Percentiles rank a stretch among this genome's conserved stretches.
These are phyloP conservation scores for Cabera pusaria DNA, from an alignment of 2,888 invertebrate genomes.

Conservation along the genomic window DNA sequence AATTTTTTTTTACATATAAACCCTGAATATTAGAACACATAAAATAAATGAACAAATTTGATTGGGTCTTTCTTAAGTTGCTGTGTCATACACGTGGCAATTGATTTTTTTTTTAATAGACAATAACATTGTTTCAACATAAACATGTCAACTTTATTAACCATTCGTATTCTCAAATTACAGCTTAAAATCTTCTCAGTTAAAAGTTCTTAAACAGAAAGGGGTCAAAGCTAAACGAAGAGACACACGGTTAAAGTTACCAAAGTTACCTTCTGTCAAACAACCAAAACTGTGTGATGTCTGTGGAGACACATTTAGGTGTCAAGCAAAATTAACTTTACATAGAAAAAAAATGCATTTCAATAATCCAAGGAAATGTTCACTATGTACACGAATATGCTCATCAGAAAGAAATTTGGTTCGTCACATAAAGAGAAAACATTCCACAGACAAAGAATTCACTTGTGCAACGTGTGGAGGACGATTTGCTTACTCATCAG, in stretches of 20 bases:
- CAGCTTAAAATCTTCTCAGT: constrained; percentile 46
- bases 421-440: constrained; percentile 62
- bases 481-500: constrained; percentile 60
- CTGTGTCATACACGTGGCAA: no score
- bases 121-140: no score
- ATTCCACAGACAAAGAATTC: constrained; percentile 52
- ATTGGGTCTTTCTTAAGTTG: no score
- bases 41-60: no score
- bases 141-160: no score
- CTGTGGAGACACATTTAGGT: constrained; percentile 62
- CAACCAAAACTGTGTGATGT: constrained; percentile 61
- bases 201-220: constrained; percentile 28
- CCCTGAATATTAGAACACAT: no score
- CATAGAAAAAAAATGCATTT: constrained; percentile 59
- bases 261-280: constrained; percentile 3
- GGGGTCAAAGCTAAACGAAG: constrained; percentile 23
- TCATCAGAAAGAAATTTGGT: constrained; percentile 55
- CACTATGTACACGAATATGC: constrained; percentile 56
- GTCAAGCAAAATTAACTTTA: constrained; percentile 46
- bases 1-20: no score
- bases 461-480: constrained; percentile 63
- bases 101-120: no score
- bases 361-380: constrained; percentile 54
- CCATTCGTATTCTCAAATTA: no score
- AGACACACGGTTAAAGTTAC: constrained; percentile 13